Percentiles rank a stretch among this genome's conserved stretches.
These are phyloP conservation scores for Nothobranchius kuhntae DNA, from an alignment of 2,113 vertebrate species.

Conservation along the genomic window DNA sequence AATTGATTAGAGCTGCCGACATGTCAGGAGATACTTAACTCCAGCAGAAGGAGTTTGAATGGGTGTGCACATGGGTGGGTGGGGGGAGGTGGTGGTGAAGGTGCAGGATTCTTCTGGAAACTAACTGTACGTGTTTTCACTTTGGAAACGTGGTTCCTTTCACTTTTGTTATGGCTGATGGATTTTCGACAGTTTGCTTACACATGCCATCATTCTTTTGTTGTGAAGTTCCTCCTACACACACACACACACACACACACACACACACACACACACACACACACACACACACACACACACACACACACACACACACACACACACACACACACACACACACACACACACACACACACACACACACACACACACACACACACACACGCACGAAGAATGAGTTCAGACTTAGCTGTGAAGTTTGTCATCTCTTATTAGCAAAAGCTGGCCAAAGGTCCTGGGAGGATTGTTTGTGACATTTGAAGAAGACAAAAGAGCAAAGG, in stretches of 20 bases:
- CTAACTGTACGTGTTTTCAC: constrained; percentile 5
- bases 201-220: not conserved
- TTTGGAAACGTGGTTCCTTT: constrained; percentile 7
- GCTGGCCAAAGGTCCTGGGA: not conserved
- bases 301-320: not conserved
- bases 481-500: not conserved
- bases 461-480: constrained; percentile 48
- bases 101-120: constrained; percentile 17
- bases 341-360: not conserved
- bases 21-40: constrained; percentile 46
- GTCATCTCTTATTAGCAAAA: constrained; percentile 25
- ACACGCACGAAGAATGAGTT: not conserved
- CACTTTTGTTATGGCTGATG: constrained; percentile 31
- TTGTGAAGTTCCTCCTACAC: accelerated
- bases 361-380: not conserved
- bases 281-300: no score
- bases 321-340: not conserved
- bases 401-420: not conserved
- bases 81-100: constrained; percentile 1
- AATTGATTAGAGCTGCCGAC: constrained; percentile 54
- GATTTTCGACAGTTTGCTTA: constrained; percentile 30
- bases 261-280: no score
- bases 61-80: constrained; percentile 9
- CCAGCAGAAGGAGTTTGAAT: constrained; percentile 27
- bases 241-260: not conserved